Evolutionary conservation across 2,888 invertebrate species (phyloP).

Genomic region (Crepidodera aurea): DNA sequence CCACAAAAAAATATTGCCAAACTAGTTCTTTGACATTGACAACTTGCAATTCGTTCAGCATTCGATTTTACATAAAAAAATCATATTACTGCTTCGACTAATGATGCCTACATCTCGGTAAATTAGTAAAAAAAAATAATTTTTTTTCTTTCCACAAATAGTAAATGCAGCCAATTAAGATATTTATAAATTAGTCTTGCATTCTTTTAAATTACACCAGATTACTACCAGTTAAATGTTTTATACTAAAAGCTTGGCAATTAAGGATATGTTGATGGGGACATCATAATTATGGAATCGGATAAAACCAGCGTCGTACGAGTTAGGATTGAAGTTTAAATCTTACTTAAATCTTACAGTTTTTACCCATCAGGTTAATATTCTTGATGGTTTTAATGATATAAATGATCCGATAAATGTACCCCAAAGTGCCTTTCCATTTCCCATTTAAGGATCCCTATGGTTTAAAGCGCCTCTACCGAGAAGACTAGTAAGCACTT

Average conservation of each 20-base stretch:
- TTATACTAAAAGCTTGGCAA: slow-evolving; percentile 25
- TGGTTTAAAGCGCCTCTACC: too few relatives aligned
- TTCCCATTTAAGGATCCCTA: too few relatives aligned
- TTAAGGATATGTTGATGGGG: slow-evolving; percentile 26
- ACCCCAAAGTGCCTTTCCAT: too few relatives aligned
- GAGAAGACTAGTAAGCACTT: too few relatives aligned
- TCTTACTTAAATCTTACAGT: too few relatives aligned
- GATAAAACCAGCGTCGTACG: slow-evolving; percentile 23
- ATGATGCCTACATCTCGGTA: slow-evolving; percentile 8
- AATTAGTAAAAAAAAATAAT: slow-evolving; percentile 1
- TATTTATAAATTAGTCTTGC: slow-evolving; percentile 19
- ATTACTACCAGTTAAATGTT: slow-evolving; percentile 14
- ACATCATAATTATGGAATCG: slow-evolving; percentile 18
- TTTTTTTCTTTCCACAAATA: slow-evolving; percentile 14
- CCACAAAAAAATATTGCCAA: neutral
- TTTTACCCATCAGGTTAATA: too few relatives aligned
- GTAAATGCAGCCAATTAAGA: slow-evolving; percentile 23
- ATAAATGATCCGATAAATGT: too few relatives aligned
- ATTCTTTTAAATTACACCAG: slow-evolving; percentile 17
- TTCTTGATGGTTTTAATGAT: too few relatives aligned
- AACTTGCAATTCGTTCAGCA: neutral
- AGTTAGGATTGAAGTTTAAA: too few relatives aligned
- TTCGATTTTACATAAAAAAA: slow-evolving; percentile 2
- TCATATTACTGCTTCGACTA: neutral
- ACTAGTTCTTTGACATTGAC: neutral